Evolutionary conservation across 2,113 vertebrate species (phyloP).

Genomic region (Myrmecophaga tridactyla): DNA sequence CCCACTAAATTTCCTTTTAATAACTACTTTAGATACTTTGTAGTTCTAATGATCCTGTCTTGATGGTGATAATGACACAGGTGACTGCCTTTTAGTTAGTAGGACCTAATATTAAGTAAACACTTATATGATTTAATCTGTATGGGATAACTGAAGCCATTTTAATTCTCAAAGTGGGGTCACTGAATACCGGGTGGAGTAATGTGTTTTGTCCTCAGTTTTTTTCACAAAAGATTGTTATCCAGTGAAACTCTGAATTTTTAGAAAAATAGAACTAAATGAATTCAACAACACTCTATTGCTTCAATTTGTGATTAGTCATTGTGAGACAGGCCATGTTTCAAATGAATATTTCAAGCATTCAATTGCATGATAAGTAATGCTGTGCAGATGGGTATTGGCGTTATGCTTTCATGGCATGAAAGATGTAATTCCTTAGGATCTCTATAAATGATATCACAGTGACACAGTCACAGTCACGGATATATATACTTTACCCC

Average conservation of each 20-base stretch:
- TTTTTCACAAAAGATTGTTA: neutral
- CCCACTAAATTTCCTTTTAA: neutral
- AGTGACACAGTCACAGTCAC: neutral
- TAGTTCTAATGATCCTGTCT: neutral
- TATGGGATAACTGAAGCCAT: neutral
- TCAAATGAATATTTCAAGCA: slow-evolving; percentile 22
- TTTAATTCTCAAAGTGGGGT: neutral
- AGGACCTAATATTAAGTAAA: neutral
- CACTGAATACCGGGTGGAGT: neutral
- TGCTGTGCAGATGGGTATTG: neutral
- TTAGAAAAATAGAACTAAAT: slow-evolving; percentile 31
- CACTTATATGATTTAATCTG: neutral
- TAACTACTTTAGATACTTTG: neutral
- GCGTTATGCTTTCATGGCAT: neutral
- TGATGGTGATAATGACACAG: neutral
- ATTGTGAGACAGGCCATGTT: neutral
- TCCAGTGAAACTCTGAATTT: neutral
- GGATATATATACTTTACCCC: neutral
- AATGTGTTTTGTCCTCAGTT: neutral
- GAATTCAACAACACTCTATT: neutral
- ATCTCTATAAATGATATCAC: neutral
- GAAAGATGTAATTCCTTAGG: neutral
- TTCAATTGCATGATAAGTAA: neutral
- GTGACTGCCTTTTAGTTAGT: neutral
- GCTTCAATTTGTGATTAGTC: slow-evolving; percentile 13